Evolutionary conservation across 2,113 vertebrate genomes (phyloP).

Genomic region (Fregetta grallaria): DNA sequence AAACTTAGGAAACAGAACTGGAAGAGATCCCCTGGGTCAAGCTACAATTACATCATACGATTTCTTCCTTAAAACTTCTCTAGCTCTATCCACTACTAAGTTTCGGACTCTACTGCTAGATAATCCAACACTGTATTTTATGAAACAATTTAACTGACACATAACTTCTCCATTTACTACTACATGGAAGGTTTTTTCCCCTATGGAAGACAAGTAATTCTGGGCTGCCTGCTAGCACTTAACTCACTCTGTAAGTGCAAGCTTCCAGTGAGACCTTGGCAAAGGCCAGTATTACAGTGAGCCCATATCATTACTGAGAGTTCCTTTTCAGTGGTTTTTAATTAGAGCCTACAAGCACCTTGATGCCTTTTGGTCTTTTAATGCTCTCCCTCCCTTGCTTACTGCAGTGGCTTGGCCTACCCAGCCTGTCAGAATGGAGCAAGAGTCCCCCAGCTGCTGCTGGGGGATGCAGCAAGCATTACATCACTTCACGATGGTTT

Average conservation of each 20-base stretch:
- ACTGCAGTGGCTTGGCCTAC: background rate
- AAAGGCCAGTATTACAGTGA: background rate
- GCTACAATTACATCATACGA: background rate
- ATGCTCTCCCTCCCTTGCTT: background rate
- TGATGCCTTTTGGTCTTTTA: background rate
- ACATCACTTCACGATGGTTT: background rate
- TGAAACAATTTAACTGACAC: background rate
- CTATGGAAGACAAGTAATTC: background rate
- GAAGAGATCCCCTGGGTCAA: background rate
- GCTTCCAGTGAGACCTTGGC: background rate
- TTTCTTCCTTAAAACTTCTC: background rate
- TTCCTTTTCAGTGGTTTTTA: background rate
- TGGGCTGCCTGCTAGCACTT: background rate
- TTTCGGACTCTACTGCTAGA: background rate
- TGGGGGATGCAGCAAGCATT: background rate
- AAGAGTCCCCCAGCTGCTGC: background rate
- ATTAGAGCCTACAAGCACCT: background rate
- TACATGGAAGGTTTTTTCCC: background rate
- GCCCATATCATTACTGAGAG: background rate
- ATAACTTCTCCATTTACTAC: background rate
- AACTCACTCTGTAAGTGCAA: background rate
- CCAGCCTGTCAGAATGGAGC: accelerated
- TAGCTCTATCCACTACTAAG: background rate
- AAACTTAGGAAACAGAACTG: background rate
- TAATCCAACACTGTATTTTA: background rate